A percentile compares a stretch with the other conserved stretches of the same genome.
phyloP scores from a whole-genome alignment of 1,140 invertebrate genomes.

The Parapsyche elsis region DNA sequence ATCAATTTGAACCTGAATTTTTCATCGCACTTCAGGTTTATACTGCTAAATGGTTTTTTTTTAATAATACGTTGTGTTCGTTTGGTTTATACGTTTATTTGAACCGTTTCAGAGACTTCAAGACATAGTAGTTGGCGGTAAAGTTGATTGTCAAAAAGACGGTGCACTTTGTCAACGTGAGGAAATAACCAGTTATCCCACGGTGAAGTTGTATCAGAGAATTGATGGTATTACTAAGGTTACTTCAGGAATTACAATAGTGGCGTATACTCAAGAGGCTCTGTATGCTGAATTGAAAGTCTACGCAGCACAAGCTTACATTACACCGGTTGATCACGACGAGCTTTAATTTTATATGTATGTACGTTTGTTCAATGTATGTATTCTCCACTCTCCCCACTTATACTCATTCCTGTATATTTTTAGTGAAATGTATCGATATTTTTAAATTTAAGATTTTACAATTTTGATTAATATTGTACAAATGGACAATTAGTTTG shows the following conservation, averaged over 20 bases:
- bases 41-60: not conserved
- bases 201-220: constrained; percentile 54
- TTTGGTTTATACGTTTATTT: not conserved
- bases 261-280: constrained; percentile 43
- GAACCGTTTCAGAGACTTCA: constrained; percentile 47
- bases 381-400: too few species aligned
- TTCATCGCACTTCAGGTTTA: constrained; percentile 73
- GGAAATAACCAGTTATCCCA: constrained; percentile 48
- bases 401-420: too few species aligned
- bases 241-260: constrained; percentile 43
- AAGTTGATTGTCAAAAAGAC: constrained; percentile 52
- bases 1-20: constrained; percentile 77
- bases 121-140: constrained; percentile 49
- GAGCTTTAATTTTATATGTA: constrained; percentile 44
- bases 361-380: too few species aligned
- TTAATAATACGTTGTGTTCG: not conserved
- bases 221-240: constrained; percentile 47
- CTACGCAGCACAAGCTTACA: constrained; percentile 46
- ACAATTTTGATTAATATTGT: too few species aligned
- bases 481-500: too few species aligned
- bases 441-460: too few species aligned
- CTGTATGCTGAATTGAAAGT: constrained; percentile 44
- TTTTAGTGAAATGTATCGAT: too few species aligned
- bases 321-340: constrained; percentile 52
- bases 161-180: constrained; percentile 49